Percentiles rank a stretch among this genome's conserved stretches.
phyloP scores from a whole-genome alignment of 2,797 vertebrate species.

The Centropyge bicolor region DNA sequence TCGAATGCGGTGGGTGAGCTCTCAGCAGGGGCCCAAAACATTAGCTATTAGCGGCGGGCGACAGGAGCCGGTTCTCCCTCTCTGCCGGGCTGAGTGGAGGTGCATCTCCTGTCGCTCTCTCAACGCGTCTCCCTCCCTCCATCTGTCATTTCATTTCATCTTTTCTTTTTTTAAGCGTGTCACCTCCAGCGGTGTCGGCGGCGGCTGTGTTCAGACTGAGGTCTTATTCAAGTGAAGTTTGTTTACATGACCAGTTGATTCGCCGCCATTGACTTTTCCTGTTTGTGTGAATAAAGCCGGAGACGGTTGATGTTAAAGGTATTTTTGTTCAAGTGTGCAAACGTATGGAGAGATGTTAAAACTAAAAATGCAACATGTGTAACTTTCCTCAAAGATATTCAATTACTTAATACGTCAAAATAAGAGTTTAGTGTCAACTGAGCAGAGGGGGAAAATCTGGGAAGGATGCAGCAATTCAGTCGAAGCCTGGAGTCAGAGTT shows the following conservation, averaged over 20 bases:
- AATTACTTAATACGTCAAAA: not conserved
- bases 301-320: not conserved
- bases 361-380: not conserved
- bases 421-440: too few relatives aligned
- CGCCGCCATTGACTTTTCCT: constrained; percentile 33
- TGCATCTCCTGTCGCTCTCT: constrained; percentile 8
- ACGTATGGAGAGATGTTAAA: not conserved
- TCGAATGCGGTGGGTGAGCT: constrained; percentile 62
- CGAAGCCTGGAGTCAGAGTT: not conserved
- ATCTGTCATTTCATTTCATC: constrained; percentile 26
- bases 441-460: not conserved
- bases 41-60: constrained; percentile 53
- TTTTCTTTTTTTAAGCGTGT: constrained; percentile 18
- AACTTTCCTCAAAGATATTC: not conserved
- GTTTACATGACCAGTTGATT: constrained; percentile 53
- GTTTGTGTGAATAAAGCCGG: constrained; percentile 50
- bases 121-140: constrained; percentile 13
- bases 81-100: not conserved
- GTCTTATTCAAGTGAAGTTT: constrained; percentile 53
- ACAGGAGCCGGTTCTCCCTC: constrained; percentile 28
- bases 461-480: not conserved
- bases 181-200: constrained; percentile 22
- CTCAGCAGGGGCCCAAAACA: constrained; percentile 60
- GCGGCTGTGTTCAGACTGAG: not conserved
- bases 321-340: not conserved